phyloP scores from a whole-genome alignment of 2,888 invertebrate genomes.

The Anoplius nigerrimus region DNA sequence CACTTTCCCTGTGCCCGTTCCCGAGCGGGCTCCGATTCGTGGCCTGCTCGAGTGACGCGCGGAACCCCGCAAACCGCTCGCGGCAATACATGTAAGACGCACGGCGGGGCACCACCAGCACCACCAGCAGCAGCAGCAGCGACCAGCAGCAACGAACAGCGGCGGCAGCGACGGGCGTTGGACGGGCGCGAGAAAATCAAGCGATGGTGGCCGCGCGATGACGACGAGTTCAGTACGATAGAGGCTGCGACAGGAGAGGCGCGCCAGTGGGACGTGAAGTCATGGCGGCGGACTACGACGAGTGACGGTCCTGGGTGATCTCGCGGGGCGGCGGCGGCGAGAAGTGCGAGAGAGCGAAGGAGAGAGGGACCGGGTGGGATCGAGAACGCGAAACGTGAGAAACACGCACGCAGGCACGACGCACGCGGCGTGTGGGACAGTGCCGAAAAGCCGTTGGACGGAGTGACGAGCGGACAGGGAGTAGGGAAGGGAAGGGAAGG shows the following conservation, averaged over 20 bases:
- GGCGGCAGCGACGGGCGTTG: background rate
- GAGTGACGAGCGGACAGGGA: slow-evolving; percentile 4
- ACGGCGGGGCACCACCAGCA: background rate
- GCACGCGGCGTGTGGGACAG: background rate
- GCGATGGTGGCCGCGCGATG: slow-evolving; percentile 10
- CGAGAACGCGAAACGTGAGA: slow-evolving; percentile 20
- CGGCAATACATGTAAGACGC: too few species aligned
- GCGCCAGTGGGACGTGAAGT: slow-evolving; percentile 36
- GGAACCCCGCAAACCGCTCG: too few species aligned
- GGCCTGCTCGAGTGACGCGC: too few species aligned
- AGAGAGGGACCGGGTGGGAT: slow-evolving; percentile 9
- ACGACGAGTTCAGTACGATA: slow-evolving; percentile 7
- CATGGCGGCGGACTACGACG: slow-evolving; percentile 72
- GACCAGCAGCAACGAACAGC: too few species aligned
- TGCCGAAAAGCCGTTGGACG: background rate
- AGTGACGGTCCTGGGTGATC: slow-evolving; percentile 44
- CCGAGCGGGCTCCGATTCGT: too few species aligned
- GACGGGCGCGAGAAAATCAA: background rate
- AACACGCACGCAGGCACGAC: background rate
- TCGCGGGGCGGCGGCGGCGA: background rate
- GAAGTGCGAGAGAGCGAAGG: background rate
- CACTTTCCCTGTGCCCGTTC: background rate
- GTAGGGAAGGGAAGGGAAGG: too few species aligned
- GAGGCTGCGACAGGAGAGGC: background rate
- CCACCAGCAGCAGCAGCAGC: too few species aligned